Percentiles rank a stretch among this genome's conserved stretches.
phyloP scores from a whole-genome alignment of 2,113 vertebrate species.

The Poeciliopsis retropinna region DNA sequence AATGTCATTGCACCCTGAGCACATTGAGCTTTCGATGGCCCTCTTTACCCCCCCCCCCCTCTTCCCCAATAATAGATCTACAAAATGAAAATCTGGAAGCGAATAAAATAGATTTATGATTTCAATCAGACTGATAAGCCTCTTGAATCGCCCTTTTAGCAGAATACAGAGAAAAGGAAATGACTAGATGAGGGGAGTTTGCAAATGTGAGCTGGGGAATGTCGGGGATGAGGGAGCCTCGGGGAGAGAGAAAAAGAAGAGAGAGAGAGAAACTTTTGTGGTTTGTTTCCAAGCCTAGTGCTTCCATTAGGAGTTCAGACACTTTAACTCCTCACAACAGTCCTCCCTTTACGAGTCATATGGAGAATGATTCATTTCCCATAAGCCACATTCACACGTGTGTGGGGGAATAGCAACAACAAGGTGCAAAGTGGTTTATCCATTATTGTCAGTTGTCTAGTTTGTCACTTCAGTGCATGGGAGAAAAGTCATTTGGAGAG shows the following conservation, averaged over 20 bases:
- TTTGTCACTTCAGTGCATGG: conserved; percentile 49
- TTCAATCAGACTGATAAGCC: conserved; percentile 54
- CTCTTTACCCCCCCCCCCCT: background rate
- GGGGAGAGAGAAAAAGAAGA: background rate
- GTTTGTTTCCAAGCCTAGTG: conserved; percentile 37
- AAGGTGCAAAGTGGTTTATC: conserved; percentile 76
- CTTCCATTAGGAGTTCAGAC: conserved; percentile 62
- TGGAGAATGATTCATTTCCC: conserved; percentile 52
- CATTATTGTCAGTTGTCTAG: conserved; percentile 56
- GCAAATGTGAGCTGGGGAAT: conserved; percentile 43
- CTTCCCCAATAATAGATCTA: conserved; percentile 35
- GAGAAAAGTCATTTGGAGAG: conserved; percentile 52
- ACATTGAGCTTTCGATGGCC: conserved; percentile 26
- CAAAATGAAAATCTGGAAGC: conserved; percentile 60
- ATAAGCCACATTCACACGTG: conserved; percentile 60
- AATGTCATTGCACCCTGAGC: conserved; percentile 43
- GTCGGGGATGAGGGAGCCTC: background rate
- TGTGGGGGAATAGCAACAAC: conserved; percentile 55
- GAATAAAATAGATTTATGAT: conserved; percentile 63
- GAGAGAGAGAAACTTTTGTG: conserved; percentile 17
- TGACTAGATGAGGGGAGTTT: conserved; percentile 26
- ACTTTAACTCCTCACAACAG: conserved; percentile 66
- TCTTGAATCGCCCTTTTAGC: conserved; percentile 44
- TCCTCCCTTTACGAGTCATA: conserved; percentile 36
- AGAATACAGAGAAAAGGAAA: conserved; percentile 29